phyloP scores from a whole-genome alignment of 2,888 invertebrate genomes.

The Philhelius pedissequus region DNA sequence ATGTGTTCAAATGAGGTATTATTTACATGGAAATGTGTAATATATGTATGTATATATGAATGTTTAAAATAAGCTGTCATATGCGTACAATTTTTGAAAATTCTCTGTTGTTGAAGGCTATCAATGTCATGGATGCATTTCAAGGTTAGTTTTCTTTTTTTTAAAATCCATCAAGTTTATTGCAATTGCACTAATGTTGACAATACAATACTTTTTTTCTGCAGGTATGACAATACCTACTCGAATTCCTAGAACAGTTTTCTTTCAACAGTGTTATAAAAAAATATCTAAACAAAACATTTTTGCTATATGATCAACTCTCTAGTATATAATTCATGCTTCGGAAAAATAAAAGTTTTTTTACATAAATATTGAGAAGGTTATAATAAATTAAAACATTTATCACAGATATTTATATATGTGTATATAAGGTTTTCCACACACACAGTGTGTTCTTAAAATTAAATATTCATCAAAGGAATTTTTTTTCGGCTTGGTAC shows the following conservation, averaged over 20 bases:
- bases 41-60: too few species aligned
- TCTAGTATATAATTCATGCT: too few species aligned
- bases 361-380: not conserved
- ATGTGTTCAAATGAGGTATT: too few species aligned
- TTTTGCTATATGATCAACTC: too few species aligned
- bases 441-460: conserved; percentile 3
- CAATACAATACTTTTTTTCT: not conserved
- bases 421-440: not conserved
- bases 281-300: too few species aligned
- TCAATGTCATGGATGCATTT: not conserved
- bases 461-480: conserved; percentile 14
- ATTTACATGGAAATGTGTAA: too few species aligned
- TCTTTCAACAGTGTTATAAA: not conserved
- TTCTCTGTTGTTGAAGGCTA: not conserved
- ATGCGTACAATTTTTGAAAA: not conserved
- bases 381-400: not conserved
- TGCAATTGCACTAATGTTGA: not conserved
- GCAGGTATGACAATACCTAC: not conserved
- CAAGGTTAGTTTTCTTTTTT: not conserved
- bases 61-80: not conserved
- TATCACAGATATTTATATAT: conserved; percentile 47
- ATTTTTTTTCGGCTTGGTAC: not conserved
- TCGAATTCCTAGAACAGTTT: too few species aligned
- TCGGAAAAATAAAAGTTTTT: not conserved
- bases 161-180: not conserved